These are phyloP conservation scores for Argya squamiceps DNA, from an alignment of 2,797 vertebrate genomes.

Conservation along the genomic window DNA sequence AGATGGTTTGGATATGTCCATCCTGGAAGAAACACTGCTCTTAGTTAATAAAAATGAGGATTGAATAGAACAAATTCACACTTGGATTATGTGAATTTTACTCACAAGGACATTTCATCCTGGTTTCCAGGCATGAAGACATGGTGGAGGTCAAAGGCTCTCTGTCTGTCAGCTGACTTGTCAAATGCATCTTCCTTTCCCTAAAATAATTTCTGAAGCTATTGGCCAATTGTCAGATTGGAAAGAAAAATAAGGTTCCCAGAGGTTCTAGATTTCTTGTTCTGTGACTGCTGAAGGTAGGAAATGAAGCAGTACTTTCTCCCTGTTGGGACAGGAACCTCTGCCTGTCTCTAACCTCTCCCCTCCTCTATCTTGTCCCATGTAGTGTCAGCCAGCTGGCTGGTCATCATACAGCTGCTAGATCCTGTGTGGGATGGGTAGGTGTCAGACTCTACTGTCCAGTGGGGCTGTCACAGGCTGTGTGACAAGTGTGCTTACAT, in stretches of 20 bases:
- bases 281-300: neutral
- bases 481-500: neutral
- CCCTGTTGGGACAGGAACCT: fast-evolving
- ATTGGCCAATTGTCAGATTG: neutral
- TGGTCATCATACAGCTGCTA: fast-evolving
- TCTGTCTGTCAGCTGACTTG: neutral
- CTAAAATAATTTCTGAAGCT: neutral
- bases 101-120: neutral
- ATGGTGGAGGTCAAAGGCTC: neutral
- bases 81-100: neutral
- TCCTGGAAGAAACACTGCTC: neutral
- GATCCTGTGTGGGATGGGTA: too few species aligned
- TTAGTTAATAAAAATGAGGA: neutral
- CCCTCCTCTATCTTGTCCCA: neutral
- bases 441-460: neutral
- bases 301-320: neutral
- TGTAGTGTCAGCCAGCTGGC: neutral
- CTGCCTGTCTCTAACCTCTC: neutral
- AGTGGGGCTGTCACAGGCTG: fast-evolving
- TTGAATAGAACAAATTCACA: neutral
- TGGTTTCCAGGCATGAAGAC: neutral
- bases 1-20: neutral
- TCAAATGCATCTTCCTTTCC: neutral
- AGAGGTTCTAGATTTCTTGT: neutral
- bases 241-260: neutral